These are phyloP conservation scores for Eubucco bourcierii DNA, from an alignment of 2,113 vertebrate species.

Conservation along the genomic window DNA sequence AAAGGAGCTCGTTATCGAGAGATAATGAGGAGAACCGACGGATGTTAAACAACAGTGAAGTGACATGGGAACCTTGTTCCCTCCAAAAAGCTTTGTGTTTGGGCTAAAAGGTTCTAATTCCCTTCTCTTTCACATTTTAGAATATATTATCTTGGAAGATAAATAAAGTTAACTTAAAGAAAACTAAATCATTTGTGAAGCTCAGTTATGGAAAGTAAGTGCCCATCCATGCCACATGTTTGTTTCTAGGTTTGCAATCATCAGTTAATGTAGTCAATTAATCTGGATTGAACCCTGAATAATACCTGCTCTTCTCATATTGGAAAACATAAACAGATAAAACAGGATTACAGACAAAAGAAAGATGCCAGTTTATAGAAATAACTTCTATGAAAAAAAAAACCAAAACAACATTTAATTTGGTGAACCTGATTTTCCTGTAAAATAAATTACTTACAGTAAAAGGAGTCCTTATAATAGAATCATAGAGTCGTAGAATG, in stretches of 20 bases:
- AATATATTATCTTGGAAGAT: background rate
- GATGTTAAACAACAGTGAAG: background rate
- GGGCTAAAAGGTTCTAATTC: background rate
- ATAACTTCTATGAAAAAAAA: background rate
- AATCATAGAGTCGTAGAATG: no score
- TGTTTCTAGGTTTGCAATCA: background rate
- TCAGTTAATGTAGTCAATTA: background rate
- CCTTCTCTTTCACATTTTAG: background rate
- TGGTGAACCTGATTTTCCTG: background rate
- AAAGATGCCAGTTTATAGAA: background rate
- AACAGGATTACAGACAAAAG: background rate
- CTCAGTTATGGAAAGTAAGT: background rate
- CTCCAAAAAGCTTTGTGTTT: background rate
- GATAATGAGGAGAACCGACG: background rate
- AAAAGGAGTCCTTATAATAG: background rate
- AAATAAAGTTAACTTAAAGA: background rate
- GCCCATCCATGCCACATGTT: no score
- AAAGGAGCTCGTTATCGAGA: background rate
- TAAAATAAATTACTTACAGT: background rate
- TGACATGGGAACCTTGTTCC: background rate
- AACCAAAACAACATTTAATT: background rate
- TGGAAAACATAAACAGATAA: background rate
- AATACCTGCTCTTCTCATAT: background rate
- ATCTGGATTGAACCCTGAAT: background rate
- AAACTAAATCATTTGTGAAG: background rate